Percentiles rank a stretch among this genome's conserved stretches.
Conservation (phyloP, 2,888 invertebrate genomes). For the Drosophila mimetica region DNA sequence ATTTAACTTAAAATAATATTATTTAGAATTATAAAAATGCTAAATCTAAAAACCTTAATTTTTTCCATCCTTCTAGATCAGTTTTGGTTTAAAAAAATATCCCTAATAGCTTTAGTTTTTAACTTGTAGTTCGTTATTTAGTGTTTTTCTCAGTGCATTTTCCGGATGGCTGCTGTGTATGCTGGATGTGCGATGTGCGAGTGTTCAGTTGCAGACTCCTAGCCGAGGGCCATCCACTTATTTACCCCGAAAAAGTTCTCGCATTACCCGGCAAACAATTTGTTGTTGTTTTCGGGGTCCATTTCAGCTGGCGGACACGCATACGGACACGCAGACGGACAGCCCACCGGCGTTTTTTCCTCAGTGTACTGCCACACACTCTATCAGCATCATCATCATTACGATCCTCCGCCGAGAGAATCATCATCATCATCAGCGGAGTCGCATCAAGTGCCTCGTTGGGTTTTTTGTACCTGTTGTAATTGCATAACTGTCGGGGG, state of each 20-base stretch:
- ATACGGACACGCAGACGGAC: not conserved
- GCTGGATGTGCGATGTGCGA: conserved; percentile 5
- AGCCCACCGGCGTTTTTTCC: conserved; percentile 10
- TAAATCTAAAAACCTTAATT: no score
- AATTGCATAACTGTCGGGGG: conserved; percentile 59
- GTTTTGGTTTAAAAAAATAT: no score
- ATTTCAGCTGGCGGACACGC: conserved; percentile 34
- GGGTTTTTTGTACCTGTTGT: conserved; percentile 56
- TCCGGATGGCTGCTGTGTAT: not conserved
- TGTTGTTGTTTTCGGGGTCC: conserved; percentile 26
- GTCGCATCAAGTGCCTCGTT: conserved; percentile 61
- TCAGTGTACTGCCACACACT: conserved; percentile 22
- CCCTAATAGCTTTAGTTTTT: no score
- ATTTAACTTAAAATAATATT: no score
- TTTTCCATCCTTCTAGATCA: no score
- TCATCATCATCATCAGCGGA: conserved; percentile 28
- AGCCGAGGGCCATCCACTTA: conserved; percentile 52
- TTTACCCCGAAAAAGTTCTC: conserved; percentile 68
- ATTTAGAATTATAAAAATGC: no score
- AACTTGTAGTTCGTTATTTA: no score
- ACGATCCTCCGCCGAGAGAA: conserved; percentile 20
- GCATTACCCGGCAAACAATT: conserved; percentile 53
- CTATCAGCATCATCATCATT: conserved; percentile 12
- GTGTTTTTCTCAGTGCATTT: not conserved
- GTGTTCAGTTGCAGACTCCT: conserved; percentile 35